phyloP scores from a whole-genome alignment of 1,140 invertebrate species.

The Cyclargus thomasi region DNA sequence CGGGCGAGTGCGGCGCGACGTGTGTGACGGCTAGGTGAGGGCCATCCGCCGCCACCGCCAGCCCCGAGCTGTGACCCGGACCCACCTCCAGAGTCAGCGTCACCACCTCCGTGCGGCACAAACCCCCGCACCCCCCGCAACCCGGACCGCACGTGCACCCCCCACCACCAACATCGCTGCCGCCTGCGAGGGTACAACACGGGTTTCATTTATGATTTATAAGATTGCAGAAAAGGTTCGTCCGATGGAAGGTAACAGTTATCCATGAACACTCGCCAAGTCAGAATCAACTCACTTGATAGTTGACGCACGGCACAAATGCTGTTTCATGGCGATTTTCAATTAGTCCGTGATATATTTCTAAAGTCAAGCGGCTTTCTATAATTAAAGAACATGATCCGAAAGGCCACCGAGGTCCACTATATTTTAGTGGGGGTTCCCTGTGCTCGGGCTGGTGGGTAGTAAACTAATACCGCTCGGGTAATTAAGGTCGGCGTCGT shows the following conservation, averaged over 20 bases:
- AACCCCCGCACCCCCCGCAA: slow-evolving; percentile 67
- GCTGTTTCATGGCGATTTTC: too few relatives aligned
- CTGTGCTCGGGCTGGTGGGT: neutral
- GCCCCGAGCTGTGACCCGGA: slow-evolving; percentile 69
- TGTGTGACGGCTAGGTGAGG: slow-evolving; percentile 77
- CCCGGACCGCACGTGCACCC: neutral
- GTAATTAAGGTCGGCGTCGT: neutral
- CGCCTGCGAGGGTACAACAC: neutral
- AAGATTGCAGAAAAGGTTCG: too few relatives aligned
- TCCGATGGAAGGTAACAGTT: too few relatives aligned
- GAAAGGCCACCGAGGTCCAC: too few relatives aligned
- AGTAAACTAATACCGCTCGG: neutral
- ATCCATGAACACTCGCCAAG: too few relatives aligned
- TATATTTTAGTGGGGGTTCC: neutral
- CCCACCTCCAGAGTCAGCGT: slow-evolving; percentile 79
- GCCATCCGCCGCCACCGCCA: slow-evolving; percentile 64
- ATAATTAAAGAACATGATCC: too few relatives aligned
- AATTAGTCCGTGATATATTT: too few relatives aligned
- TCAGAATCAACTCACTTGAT: too few relatives aligned
- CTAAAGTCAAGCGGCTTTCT: too few relatives aligned
- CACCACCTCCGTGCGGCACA: slow-evolving; percentile 82
- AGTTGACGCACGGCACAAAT: too few relatives aligned
- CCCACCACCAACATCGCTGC: neutral
- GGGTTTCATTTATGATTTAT: neutral
- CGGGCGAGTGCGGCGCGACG: slow-evolving; percentile 81